Evolutionary conservation across 2,797 vertebrate species (phyloP).

Genomic region (Hemibagrus guttatus): DNA sequence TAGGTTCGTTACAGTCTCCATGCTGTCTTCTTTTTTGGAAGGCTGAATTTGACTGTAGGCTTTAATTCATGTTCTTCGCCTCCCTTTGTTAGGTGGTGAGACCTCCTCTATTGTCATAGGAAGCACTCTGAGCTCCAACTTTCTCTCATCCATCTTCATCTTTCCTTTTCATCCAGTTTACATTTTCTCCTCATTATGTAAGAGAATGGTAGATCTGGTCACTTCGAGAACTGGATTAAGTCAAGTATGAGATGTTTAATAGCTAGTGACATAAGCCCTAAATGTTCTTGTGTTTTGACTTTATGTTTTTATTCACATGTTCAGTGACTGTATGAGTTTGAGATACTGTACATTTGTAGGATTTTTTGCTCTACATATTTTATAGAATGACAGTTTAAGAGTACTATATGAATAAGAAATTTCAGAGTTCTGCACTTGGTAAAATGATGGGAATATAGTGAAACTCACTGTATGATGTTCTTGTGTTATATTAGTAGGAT

Average conservation of each 20-base stretch:
- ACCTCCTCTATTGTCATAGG: constrained; percentile 36
- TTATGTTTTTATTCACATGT: neutral
- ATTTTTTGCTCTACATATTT: neutral
- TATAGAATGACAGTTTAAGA: neutral
- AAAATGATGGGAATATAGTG: neutral
- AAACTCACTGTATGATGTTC: neutral
- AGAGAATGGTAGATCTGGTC: constrained; percentile 1
- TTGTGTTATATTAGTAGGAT: neutral
- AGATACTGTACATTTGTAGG: neutral
- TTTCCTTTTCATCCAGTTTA: constrained; percentile 14
- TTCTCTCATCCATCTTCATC: constrained; percentile 31
- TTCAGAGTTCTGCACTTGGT: too few relatives aligned
- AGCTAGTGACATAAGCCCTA: neutral
- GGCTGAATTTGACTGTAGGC: constrained; percentile 34
- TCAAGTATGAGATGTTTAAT: neutral
- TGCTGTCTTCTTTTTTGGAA: constrained; percentile 55
- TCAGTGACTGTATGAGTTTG: neutral
- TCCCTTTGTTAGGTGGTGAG: constrained; percentile 46
- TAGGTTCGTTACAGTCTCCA: constrained; percentile 44
- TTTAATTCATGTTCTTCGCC: constrained; percentile 51
- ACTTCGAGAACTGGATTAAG: neutral
- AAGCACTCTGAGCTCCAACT: constrained; percentile 40
- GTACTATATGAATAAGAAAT: neutral
- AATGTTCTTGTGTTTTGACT: neutral
- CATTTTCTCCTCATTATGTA: constrained; percentile 32